Evolutionary conservation across 2,888 invertebrate species (phyloP).

Genomic region (Eurois occulta): DNA sequence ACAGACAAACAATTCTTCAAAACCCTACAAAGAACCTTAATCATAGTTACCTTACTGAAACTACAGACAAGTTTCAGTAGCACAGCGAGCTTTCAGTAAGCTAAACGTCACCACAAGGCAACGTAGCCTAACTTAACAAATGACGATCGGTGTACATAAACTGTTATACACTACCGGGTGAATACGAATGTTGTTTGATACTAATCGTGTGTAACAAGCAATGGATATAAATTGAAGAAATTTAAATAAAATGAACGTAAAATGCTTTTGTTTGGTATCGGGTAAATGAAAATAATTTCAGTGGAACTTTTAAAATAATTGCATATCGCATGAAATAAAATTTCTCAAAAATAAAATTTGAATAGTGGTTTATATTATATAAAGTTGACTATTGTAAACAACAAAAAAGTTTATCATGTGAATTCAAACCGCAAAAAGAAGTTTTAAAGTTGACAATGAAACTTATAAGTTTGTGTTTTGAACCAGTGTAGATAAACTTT

Average conservation of each 20-base stretch:
- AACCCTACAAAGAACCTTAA: constrained; percentile 25
- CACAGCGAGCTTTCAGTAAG: constrained; percentile 81
- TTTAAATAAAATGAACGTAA: neutral
- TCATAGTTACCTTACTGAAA: constrained; percentile 71
- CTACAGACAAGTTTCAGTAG: constrained; percentile 75
- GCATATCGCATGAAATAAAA: neutral
- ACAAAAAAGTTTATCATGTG: neutral
- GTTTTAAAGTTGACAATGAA: constrained; percentile 19
- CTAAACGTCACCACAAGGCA: constrained; percentile 76
- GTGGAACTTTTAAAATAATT: constrained; percentile 4
- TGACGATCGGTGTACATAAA: constrained; percentile 1
- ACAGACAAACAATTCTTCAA: constrained; percentile 17
- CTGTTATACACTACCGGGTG: constrained; percentile 25
- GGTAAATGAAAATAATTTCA: constrained; percentile 4
- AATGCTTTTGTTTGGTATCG: neutral
- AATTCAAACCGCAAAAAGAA: neutral
- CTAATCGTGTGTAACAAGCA: neutral
- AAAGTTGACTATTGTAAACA: neutral
- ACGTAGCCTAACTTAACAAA: constrained; percentile 44
- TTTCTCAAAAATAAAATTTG: neutral
- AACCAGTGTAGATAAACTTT: constrained; percentile 18
- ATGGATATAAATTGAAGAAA: constrained; percentile 7
- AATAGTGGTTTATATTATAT: neutral
- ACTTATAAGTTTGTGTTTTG: constrained; percentile 6
- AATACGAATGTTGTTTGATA: neutral